Base-by-base conservation (phyloP, 1,140 invertebrate species). In the Macrostomum lignano region DNA sequence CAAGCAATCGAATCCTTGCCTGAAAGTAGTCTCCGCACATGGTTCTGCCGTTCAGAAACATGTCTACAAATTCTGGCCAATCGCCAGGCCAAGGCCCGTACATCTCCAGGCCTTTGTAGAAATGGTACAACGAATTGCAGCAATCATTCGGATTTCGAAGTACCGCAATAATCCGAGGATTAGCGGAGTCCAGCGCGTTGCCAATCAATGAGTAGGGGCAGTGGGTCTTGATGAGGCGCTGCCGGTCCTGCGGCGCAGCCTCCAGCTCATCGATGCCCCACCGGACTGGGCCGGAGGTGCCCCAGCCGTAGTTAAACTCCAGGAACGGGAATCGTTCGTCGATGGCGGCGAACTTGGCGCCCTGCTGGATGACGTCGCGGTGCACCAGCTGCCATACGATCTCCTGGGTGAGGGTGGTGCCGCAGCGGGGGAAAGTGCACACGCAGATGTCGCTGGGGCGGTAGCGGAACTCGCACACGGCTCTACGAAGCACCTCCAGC, bases 91-190 rank as follows among this genome's bases (percentile, higher is more conserved):
- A 51, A 21, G 49, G 42, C n/a, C 47, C 48, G 14, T 47, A 45
- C 42, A 72, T 69, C 0, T 71, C 71, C 35, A 64, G 65, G 31
- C 69, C 52, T 42, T 66, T 62, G 48, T 73, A 71, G 21, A 77
- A 65, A 51, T 77, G 68, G 46, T 70, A 81, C 49, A 70, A 78
- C 0, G 74, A 79, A 0, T 78, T 71, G 2, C 66, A 71, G 1
- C 76, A 70, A 49, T 79, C 75, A 51, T 76, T 74, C 0, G 75
- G 74, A 56, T 79, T 75, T 32, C 77, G 59, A 3, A 52, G 34
- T 3, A 36, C 13, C 6, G 31, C 22, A 6, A 6, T 31, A n/a
- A 30, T 21, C 29, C 34, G 32, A 10, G 31, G 10, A 2, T 11
- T 20, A 13, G 29, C 9, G 3, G n/a, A 6, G 7, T 21, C 21